These are phyloP conservation scores for Physocephala rufipes DNA, from an alignment of 2,888 invertebrate genomes.

Conservation along the genomic window DNA sequence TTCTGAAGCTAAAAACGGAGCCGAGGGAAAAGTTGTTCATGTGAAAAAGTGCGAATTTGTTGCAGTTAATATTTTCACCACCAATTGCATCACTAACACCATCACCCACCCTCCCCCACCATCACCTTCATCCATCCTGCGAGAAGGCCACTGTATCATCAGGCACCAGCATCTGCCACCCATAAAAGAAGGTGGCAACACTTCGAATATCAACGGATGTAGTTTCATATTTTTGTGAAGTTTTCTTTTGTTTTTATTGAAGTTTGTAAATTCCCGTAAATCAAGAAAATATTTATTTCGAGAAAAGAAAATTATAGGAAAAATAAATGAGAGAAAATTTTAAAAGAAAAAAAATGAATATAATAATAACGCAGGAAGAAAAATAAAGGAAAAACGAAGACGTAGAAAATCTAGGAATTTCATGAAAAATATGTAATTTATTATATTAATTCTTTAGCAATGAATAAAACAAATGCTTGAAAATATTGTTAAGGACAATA, in stretches of 20 bases:
- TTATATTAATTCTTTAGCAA: too few species aligned
- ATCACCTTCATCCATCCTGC: not conserved
- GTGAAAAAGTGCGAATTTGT: not conserved
- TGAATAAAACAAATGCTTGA: too few species aligned
- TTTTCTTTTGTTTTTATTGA: not conserved
- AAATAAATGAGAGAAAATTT: not conserved
- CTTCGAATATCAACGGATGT: conserved; percentile 9
- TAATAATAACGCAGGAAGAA: too few species aligned
- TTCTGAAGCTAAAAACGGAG: not conserved
- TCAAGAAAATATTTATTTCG: too few species aligned
- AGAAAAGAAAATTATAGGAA: not conserved
- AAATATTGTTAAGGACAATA: too few species aligned
- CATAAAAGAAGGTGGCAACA: not conserved
- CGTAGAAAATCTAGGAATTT: too few species aligned
- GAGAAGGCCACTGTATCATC: not conserved
- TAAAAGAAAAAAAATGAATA: not conserved
- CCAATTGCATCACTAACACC: too few species aligned
- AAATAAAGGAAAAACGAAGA: too few species aligned
- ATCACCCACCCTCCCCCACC: not conserved
- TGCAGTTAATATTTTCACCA: conserved; percentile 1
- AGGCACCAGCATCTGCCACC: not conserved
- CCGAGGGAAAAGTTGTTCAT: not conserved
- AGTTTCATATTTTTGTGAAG: not conserved
- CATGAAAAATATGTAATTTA: too few species aligned
- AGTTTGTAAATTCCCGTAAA: not conserved